phyloP scores from a whole-genome alignment of 2,113 vertebrate genomes.

The Tonatia bakeri region DNA sequence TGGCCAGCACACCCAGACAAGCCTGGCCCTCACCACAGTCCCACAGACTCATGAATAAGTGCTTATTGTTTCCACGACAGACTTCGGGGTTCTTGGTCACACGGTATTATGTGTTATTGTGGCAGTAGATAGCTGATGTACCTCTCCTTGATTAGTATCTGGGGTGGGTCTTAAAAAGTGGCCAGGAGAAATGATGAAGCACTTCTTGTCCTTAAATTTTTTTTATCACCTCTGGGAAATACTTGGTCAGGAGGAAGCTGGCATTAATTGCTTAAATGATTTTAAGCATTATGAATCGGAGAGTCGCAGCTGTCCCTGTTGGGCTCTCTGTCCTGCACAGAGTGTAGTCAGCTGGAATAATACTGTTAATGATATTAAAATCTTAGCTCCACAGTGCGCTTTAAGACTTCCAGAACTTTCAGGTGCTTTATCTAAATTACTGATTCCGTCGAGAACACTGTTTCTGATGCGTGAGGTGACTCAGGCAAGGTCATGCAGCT shows the following conservation, averaged over 20 bases:
- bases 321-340: not conserved
- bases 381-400: not conserved
- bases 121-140: not conserved
- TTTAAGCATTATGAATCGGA: not conserved
- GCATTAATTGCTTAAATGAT: not conserved
- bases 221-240: not conserved
- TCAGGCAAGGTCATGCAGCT: not conserved
- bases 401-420: not conserved
- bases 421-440: not conserved
- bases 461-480: not conserved
- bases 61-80: not conserved
- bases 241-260: not conserved
- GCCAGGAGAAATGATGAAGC: not conserved
- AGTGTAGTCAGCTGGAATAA: not conserved
- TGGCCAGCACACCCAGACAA: not conserved
- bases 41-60: not conserved
- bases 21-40: not conserved
- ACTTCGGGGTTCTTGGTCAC: not conserved
- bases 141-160: not conserved
- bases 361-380: not conserved
- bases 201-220: not conserved
- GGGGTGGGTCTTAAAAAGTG: not conserved
- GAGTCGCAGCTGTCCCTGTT: not conserved
- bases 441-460: not conserved
- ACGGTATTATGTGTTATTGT: not conserved